These are phyloP conservation scores for Oenanthe oenanthe DNA, from an alignment of 2,113 vertebrate species.

Conservation along the genomic window DNA sequence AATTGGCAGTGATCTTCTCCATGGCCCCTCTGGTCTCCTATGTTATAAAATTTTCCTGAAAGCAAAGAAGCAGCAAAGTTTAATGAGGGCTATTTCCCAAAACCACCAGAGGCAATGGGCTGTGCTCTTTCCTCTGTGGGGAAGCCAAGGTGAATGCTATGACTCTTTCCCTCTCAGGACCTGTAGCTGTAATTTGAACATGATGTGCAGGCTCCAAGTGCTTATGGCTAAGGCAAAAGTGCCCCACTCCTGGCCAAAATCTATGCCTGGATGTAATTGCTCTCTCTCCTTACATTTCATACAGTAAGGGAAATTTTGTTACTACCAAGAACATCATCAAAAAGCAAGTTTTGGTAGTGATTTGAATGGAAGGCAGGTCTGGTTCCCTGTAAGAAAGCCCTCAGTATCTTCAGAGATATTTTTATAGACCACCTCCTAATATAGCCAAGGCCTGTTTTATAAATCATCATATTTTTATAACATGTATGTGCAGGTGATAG, in stretches of 20 bases:
- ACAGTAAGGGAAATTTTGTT: not conserved
- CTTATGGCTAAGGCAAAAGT: not conserved
- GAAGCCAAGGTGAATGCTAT: not conserved
- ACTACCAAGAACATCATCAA: not conserved
- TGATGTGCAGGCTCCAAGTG: not conserved
- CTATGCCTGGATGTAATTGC: not conserved
- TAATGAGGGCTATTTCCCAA: not conserved
- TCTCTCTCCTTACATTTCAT: not conserved
- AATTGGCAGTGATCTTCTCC: constrained; percentile 99
- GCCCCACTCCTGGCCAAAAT: not conserved
- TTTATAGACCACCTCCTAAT: not conserved
- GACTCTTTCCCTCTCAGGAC: not conserved
- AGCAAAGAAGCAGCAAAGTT: not conserved
- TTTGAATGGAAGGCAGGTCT: not conserved
- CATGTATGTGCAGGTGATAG: not conserved
- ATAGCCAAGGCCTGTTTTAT: not conserved
- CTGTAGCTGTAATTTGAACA: not conserved
- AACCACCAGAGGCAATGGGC: not conserved
- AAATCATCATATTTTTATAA: not conserved
- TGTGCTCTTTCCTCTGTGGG: not conserved
- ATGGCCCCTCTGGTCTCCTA: constrained; percentile 92
- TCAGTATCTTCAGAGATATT: not conserved
- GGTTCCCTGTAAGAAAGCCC: not conserved
- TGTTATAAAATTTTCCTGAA: constrained; percentile 94
- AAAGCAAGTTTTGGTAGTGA: not conserved